Evolutionary conservation across 2,888 invertebrate genomes (phyloP), one percentile per base, ranked within the genome.

Genomic region (Meiosimyza decipiens): DNA sequence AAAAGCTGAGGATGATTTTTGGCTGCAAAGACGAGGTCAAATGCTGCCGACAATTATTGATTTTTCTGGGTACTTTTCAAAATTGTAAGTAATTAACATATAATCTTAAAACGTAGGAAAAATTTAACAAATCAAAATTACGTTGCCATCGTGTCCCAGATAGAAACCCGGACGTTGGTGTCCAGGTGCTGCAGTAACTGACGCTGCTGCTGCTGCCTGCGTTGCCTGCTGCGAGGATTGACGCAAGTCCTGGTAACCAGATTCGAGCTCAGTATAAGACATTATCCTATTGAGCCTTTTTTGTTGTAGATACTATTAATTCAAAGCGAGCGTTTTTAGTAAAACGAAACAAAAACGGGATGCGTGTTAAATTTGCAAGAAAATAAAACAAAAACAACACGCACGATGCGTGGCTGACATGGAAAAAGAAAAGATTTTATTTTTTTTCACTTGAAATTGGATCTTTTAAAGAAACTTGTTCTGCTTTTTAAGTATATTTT

Each of bases 241-340:
- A 68, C 84, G 82, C 86, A 94, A 90, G 83, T 93, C 95, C 90
- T 95, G 95, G 89, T 96, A 96, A 81, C 96, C 96, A 89, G 94
- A 94, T 89, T 96, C 96, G 84, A 96, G 89, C 90, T 96, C 95
- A 86, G 95, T 95, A 88, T 96, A 96, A 86, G 95, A 96, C 96
- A 96, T 95, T 2, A 9, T 40, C 40, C 40, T 6, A 40, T 9
- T 40, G 9, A 40, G 9, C 40, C 9, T 40, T 40, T 7, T 40
- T 9, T 40, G 9, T 9, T 40, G 40, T 6, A 40, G 40, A 28
- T 28, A 28, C 28, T 7, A 40, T 40, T 40, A 40, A 1, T 40
- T 40, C 9, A 40, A 40, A 40, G 6, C 40, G 40, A 6, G 9
- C 9, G 6, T 40, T 40, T 6, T 40, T 40, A 40, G 40, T 40